phyloP scores from a whole-genome alignment of 2,888 invertebrate species.

The Crioceris asparagi region DNA sequence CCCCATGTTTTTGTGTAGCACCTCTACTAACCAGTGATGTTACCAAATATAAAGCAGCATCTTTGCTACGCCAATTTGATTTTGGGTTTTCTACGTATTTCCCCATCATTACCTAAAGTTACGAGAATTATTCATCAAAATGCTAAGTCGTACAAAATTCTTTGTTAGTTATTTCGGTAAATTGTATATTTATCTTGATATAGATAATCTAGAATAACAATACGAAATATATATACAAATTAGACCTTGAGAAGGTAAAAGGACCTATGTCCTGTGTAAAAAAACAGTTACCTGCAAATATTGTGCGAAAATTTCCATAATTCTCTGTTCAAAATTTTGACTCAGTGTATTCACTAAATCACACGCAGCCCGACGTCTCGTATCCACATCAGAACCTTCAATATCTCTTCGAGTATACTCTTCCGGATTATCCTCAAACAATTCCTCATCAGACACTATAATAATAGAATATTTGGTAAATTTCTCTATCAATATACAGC shows the following conservation, averaged over 20 bases:
- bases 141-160: too few species aligned
- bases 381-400: constrained; percentile 97
- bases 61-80: constrained; percentile 85
- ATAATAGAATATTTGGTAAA: too few species aligned
- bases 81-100: constrained; percentile 68
- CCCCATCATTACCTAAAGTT: constrained; percentile 56
- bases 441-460: constrained; percentile 81
- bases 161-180: too few species aligned
- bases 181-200: background rate
- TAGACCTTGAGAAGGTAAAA: too few species aligned
- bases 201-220: background rate
- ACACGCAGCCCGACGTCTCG: constrained; percentile 89
- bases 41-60: constrained; percentile 92
- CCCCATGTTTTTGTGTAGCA: constrained; percentile 79
- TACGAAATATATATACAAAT: too few species aligned
- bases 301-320: constrained; percentile 78
- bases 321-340: constrained; percentile 75
- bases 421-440: constrained; percentile 97
- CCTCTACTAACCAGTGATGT: constrained; percentile 89
- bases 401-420: constrained; percentile 95
- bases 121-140: too few species aligned
- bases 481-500: too few species aligned
- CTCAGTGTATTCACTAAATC: constrained; percentile 91
- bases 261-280: too few species aligned
- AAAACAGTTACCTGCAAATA: constrained; percentile 77